These are phyloP conservation scores for Corvus cornix DNA, from an alignment of 2,113 vertebrate species.

Conservation along the genomic window DNA sequence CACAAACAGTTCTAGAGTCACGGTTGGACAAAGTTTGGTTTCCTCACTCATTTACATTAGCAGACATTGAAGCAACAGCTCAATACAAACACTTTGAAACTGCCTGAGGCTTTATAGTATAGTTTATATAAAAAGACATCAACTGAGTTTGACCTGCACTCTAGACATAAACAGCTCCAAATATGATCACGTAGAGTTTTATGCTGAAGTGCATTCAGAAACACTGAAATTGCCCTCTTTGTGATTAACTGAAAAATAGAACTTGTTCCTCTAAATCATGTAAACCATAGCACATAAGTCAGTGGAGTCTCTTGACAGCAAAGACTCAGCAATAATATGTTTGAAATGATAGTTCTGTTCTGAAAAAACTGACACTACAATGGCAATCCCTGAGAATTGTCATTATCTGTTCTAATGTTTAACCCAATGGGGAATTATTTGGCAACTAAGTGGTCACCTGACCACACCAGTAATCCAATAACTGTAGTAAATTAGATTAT, in stretches of 20 bases:
- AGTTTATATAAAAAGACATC: neutral
- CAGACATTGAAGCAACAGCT: neutral
- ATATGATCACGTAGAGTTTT: neutral
- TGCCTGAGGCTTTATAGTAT: neutral
- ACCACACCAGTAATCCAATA: neutral
- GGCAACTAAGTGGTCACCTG: neutral
- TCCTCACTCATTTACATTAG: neutral
- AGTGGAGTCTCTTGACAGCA: neutral
- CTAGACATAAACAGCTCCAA: neutral
- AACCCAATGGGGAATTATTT: neutral
- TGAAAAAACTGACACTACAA: neutral
- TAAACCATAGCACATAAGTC: neutral
- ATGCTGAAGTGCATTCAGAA: neutral
- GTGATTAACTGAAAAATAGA: neutral
- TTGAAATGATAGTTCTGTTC: neutral
- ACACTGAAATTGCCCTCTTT: neutral
- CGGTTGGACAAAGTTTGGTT: accelerated
- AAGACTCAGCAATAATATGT: neutral
- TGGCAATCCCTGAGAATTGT: neutral
- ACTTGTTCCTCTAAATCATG: neutral
- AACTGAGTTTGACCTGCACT: neutral
- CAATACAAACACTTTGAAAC: neutral
- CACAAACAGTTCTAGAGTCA: neutral
- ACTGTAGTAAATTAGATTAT: neutral
- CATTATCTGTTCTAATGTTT: neutral